phyloP scores from a whole-genome alignment of 2,888 invertebrate species.

The Brenthis ino region DNA sequence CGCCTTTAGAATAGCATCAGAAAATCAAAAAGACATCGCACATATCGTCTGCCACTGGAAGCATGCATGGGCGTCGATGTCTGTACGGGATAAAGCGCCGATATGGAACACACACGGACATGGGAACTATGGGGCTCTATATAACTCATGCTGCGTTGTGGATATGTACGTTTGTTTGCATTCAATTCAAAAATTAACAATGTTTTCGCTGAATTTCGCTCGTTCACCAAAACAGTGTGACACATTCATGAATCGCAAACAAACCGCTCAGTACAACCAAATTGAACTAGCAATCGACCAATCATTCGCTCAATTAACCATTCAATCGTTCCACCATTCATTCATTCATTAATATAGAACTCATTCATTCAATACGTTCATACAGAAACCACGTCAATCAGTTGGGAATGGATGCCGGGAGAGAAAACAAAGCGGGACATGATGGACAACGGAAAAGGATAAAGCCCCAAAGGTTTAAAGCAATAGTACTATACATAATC shows the following conservation, averaged over 20 bases:
- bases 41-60: constrained; percentile 67
- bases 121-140: neutral
- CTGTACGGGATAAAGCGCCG: constrained; percentile 66
- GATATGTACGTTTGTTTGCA: constrained; percentile 46
- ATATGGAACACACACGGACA: constrained; percentile 19
- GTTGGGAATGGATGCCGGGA: constrained; percentile 60
- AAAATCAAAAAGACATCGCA: constrained; percentile 81
- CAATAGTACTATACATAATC: constrained; percentile 51
- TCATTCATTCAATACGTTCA: too few relatives aligned
- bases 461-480: constrained; percentile 66
- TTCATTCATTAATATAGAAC: constrained; percentile 42
- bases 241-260: constrained; percentile 66
- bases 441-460: constrained; percentile 51
- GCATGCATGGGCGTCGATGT: constrained; percentile 63
- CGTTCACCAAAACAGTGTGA: constrained; percentile 66
- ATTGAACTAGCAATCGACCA: constrained; percentile 53
- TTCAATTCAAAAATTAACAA: constrained; percentile 45
- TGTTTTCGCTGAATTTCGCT: constrained; percentile 79
- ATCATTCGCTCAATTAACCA: constrained; percentile 39
- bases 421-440: constrained; percentile 46
- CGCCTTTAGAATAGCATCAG: constrained; percentile 16
- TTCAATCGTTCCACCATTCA: constrained; percentile 34
- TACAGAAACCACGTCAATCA: constrained; percentile 50
- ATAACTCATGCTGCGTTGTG: constrained; percentile 62
- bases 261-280: constrained; percentile 73